phyloP scores from a whole-genome alignment of 2,888 invertebrate genomes.

The Meta bourneti region DNA sequence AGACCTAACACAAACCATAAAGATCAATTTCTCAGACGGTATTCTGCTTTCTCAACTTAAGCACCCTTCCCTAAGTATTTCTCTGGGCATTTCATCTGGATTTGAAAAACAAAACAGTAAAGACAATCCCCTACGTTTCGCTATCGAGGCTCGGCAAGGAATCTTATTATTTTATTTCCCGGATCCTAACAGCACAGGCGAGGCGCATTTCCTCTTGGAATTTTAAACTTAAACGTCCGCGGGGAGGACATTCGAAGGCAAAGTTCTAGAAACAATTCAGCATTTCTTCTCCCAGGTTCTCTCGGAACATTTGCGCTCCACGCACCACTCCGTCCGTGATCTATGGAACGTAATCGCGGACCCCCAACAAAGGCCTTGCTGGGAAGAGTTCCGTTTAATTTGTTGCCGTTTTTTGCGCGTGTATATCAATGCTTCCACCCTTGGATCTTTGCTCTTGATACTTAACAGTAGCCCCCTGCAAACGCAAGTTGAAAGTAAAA shows the following conservation, averaged over 20 bases:
- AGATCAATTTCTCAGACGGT: background rate
- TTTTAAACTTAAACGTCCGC: conserved; percentile 60
- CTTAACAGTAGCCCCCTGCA: conserved; percentile 23
- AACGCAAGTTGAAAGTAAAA: background rate
- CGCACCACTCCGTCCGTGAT: conserved; percentile 52
- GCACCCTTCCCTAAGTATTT: no score
- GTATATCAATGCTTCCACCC: conserved; percentile 2
- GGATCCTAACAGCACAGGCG: background rate
- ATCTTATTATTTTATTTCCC: conserved; percentile 32
- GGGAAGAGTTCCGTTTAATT: conserved; percentile 49
- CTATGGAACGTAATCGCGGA: conserved; percentile 46
- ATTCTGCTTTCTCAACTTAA: no score
- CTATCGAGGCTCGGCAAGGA: background rate
- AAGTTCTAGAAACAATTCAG: background rate
- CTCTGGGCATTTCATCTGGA: no score
- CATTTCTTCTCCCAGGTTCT: conserved; percentile 31
- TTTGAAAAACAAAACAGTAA: background rate
- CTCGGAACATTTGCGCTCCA: conserved; percentile 57
- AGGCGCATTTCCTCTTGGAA: conserved; percentile 48
- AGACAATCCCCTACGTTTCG: no score
- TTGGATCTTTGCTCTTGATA: conserved; percentile 21
- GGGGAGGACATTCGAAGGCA: conserved; percentile 40
- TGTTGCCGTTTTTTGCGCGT: conserved; percentile 46
- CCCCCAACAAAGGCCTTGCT: background rate
- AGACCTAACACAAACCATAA: background rate